Percentiles rank a stretch among this genome's conserved stretches.
These are phyloP conservation scores for Epinotia bilunana DNA, from an alignment of 2,888 invertebrate species.

Conservation along the genomic window DNA sequence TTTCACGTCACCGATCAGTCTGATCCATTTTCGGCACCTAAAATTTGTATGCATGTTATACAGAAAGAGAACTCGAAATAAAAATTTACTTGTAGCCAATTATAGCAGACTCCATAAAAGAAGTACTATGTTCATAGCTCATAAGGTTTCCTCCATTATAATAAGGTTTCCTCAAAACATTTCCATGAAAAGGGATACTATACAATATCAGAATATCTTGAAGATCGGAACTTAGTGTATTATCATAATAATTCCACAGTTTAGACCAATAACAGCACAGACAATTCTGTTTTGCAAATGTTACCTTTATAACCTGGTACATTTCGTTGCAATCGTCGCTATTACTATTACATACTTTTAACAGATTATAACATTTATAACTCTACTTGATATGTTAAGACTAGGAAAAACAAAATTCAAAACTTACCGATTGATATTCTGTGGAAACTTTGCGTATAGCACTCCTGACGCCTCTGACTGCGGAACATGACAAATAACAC, in stretches of 20 bases:
- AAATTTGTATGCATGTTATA: background rate
- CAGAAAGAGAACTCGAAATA: too few species aligned
- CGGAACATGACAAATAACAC: constrained; percentile 39
- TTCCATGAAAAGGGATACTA: too few species aligned
- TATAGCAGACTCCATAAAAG: too few species aligned
- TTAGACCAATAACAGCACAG: background rate
- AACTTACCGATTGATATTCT: constrained; percentile 33
- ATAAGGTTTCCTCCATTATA: too few species aligned
- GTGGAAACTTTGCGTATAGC: constrained; percentile 40
- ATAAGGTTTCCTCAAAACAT: too few species aligned
- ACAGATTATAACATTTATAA: background rate
- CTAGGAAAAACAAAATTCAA: constrained; percentile 22
- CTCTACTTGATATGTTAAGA: background rate
- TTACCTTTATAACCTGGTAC: background rate
- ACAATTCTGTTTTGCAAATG: background rate
- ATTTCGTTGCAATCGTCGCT: background rate
- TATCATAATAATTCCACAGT: background rate
- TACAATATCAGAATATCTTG: too few species aligned
- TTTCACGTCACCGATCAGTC: constrained; percentile 31
- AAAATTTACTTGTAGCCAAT: too few species aligned
- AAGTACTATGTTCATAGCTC: too few species aligned
- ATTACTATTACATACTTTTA: background rate
- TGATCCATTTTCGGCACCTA: constrained; percentile 38
- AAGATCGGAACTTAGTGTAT: too few species aligned
- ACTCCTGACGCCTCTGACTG: constrained; percentile 34